A percentile compares a stretch with the other conserved stretches of the same genome.
Conservation (phyloP, 2,113 vertebrate genomes). For the Oxyruncus cristatus region DNA sequence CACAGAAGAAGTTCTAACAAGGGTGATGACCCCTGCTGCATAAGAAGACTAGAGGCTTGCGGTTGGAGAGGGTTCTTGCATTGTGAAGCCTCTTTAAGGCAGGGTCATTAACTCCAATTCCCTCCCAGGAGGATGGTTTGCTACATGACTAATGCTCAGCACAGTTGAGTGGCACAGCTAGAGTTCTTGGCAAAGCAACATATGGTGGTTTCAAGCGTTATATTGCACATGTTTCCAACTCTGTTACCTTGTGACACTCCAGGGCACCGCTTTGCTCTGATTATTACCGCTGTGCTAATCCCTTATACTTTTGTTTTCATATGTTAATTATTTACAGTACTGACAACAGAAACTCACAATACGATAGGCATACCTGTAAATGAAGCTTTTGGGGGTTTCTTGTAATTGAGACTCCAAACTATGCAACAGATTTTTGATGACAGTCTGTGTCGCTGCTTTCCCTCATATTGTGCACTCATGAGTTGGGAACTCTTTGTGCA, state of each 20-base stretch:
- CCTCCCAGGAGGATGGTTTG: background rate
- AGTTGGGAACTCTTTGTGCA: background rate
- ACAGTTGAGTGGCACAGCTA: background rate
- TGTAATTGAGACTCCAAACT: background rate
- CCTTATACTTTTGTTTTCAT: background rate
- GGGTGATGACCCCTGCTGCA: background rate
- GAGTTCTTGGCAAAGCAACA: constrained; percentile 7
- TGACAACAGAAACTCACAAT: background rate
- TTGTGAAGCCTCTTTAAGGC: background rate
- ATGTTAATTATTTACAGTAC: background rate
- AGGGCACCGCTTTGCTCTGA: background rate
- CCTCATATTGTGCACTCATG: rapidly evolving
- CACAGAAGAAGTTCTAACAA: background rate
- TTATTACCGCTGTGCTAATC: background rate
- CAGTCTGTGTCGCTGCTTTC: background rate
- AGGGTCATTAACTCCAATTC: background rate
- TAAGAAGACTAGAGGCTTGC: background rate
- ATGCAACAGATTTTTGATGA: background rate
- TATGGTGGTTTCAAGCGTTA: background rate
- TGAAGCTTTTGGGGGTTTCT: background rate
- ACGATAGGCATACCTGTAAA: background rate
- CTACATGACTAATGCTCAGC: background rate
- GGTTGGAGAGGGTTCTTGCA: background rate
- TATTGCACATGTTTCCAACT: background rate
- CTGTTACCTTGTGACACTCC: background rate